These are phyloP conservation scores for Pyrgilauda ruficollis DNA, from an alignment of 2,113 vertebrate genomes.

Conservation along the genomic window DNA sequence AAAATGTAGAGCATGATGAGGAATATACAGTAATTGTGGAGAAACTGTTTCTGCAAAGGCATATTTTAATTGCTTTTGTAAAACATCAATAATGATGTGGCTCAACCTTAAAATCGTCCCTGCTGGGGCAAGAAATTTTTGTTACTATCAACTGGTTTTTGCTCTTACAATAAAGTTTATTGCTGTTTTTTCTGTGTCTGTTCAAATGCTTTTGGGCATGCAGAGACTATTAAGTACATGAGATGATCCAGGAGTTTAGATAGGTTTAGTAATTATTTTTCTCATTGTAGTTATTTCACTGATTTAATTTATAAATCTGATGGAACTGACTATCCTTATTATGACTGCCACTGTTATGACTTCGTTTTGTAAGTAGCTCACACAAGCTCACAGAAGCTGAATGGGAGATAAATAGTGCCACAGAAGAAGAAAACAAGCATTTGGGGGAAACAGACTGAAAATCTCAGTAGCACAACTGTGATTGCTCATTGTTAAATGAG, in stretches of 20 bases:
- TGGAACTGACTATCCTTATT: not conserved
- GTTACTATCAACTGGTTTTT: not conserved
- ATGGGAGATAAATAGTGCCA: not conserved
- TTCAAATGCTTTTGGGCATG: not conserved
- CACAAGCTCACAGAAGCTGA: not conserved
- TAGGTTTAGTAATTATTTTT: not conserved
- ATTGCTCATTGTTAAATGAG: not conserved
- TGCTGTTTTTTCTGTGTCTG: not conserved
- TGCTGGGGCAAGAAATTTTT: not conserved
- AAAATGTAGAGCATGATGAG: not conserved
- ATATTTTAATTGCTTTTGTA: not conserved
- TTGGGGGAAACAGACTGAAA: not conserved
- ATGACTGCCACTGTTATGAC: not conserved
- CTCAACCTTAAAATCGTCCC: not conserved
- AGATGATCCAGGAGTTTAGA: not conserved
- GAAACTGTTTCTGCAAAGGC: not conserved
- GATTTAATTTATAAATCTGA: not conserved
- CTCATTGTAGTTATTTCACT: not conserved
- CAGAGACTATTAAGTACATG: not conserved
- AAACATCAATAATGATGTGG: fast-evolving
- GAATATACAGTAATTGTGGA: not conserved
- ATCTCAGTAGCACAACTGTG: not conserved
- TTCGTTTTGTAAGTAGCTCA: not conserved
- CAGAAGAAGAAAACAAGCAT: not conserved
- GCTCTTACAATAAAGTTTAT: not conserved